Evolutionary conservation across 2,797 vertebrate genomes (phyloP).

Genomic region (Pelodytes ibericus): DNA sequence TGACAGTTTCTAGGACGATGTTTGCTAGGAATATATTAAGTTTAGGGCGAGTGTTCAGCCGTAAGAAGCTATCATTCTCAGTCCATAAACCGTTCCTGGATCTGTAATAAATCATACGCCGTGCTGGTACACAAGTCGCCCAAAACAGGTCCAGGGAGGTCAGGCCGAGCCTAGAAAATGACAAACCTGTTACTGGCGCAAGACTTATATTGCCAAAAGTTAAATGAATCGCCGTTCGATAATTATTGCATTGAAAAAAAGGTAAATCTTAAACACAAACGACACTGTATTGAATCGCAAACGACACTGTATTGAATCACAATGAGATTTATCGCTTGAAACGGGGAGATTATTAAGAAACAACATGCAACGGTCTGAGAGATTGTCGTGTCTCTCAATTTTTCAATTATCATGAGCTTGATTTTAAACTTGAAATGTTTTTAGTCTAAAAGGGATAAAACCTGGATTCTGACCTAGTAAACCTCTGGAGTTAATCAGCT

Average conservation of each 20-base stretch:
- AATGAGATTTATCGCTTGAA: conserved; percentile 28
- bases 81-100: conserved; percentile 17
- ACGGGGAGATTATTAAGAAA: too few species aligned
- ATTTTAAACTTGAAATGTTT: too few species aligned
- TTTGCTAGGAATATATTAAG: conserved; percentile 14
- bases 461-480: too few species aligned
- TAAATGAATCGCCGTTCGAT: conserved; percentile 8
- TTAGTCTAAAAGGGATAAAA: too few species aligned
- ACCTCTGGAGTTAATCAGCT: too few species aligned
- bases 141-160: too few species aligned
- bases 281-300: not conserved
- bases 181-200: not conserved
- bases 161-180: conserved; percentile 12
- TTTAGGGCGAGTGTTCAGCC: conserved; percentile 7
- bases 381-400: too few species aligned
- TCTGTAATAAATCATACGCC: conserved; percentile 17
- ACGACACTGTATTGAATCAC: not conserved
- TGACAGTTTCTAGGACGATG: not conserved
- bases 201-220: not conserved
- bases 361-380: too few species aligned
- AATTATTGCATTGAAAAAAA: conserved; percentile 24
- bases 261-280: conserved; percentile 2
- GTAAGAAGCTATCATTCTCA: conserved; percentile 23
- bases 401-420: too few species aligned
- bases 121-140: conserved; percentile 26